A percentile compares a stretch with the other conserved stretches of the same genome.
Conservation (phyloP, 2,113 vertebrate species). For the zebrafish (Danio rerio) region GRCz12tu NC_133180.1:11359001-11359500, state of each 20-base stretch:
- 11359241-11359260: not conserved
- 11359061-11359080: conserved; percentile 16
- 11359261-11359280: not conserved
- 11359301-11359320: not conserved
- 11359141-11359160: not conserved
- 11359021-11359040: not conserved
- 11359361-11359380: not conserved
- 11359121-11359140: not conserved
- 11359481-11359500: no score
- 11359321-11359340: not conserved
- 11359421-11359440: no score
- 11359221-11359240: not conserved
- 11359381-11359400: no score
- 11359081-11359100: not conserved
- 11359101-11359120: not conserved
- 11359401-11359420: no score
- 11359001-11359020: not conserved
- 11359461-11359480: no score
- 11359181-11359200: not conserved
- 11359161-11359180: not conserved
- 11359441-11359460: no score
- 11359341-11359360: not conserved
- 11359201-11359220: not conserved
- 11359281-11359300: not conserved
- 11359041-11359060: not conserved